These are phyloP conservation scores for Dreissena polymorpha DNA, from an alignment of 1,140 invertebrate species.

Conservation along the genomic window DNA sequence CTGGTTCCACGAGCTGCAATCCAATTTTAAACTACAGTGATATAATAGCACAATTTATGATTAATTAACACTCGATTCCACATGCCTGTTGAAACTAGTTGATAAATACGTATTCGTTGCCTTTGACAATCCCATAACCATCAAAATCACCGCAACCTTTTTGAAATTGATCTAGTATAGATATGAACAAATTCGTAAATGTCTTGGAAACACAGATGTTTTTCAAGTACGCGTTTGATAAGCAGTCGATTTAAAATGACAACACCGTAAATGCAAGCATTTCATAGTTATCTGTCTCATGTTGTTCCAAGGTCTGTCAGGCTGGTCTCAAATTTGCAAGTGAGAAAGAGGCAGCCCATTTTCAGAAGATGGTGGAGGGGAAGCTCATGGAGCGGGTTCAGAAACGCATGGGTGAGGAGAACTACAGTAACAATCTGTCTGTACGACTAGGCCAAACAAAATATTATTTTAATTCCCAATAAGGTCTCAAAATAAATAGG, in stretches of 20 bases:
- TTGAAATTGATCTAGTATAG: too few species aligned
- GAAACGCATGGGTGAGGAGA: neutral
- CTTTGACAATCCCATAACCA: too few species aligned
- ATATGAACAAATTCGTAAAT: neutral
- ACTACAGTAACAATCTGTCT: neutral
- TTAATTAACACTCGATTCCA: too few species aligned
- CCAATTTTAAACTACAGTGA: too few species aligned
- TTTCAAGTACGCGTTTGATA: too few species aligned
- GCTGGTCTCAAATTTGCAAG: slow-evolving; percentile 32
- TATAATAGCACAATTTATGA: too few species aligned
- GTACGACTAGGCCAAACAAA: neutral
- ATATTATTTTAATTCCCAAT: neutral
- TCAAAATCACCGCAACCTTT: too few species aligned
- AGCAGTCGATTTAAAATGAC: too few species aligned
- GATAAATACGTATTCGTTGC: too few species aligned
- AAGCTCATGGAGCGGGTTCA: neutral
- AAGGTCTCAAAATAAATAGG: neutral
- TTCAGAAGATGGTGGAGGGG: neutral
- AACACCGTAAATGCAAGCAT: neutral
- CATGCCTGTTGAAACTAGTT: too few species aligned
- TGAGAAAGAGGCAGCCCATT: slow-evolving; percentile 5
- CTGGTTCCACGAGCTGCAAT: too few species aligned
- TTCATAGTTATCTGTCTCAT: neutral
- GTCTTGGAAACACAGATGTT: too few species aligned
- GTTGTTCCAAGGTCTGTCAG: slow-evolving; percentile 11